Conservation (phyloP, 2,888 invertebrate species). For the Cantharis flavilabris region DNA sequence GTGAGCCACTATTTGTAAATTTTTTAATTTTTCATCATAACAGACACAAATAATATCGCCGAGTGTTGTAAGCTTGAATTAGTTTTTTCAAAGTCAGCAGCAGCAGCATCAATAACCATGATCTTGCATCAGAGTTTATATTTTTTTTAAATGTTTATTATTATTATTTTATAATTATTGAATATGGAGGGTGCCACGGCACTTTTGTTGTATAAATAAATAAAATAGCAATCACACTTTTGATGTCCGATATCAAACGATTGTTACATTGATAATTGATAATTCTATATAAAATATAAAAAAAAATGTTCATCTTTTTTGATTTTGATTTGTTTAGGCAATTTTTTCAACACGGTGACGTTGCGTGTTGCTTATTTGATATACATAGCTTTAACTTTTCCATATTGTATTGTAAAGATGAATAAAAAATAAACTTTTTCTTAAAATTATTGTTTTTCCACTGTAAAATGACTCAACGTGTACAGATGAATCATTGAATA, state of each 20-base stretch:
- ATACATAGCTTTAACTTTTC: slow-evolving; percentile 45
- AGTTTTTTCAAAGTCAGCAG: slow-evolving; percentile 13
- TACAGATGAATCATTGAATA: neutral
- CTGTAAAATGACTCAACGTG: neutral
- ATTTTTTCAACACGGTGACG: slow-evolving; percentile 27
- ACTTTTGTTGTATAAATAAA: slow-evolving; percentile 23
- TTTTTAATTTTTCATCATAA: slow-evolving; percentile 9
- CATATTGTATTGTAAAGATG: slow-evolving; percentile 42
- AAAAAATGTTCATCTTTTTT: slow-evolving; percentile 26
- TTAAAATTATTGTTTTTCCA: slow-evolving; percentile 6
- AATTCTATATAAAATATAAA: slow-evolving; percentile 11
- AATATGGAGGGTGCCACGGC: slow-evolving; percentile 10
- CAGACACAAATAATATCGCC: slow-evolving; percentile 23
- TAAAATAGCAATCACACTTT: slow-evolving; percentile 14
- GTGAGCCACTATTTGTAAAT: slow-evolving; percentile 18
- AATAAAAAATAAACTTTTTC: slow-evolving; percentile 39
- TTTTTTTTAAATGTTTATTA: slow-evolving; percentile 31
- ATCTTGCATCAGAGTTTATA: slow-evolving; percentile 26
- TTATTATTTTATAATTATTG: slow-evolving; percentile 29
- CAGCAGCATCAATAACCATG: slow-evolving; percentile 22
- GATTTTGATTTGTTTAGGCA: slow-evolving; percentile 21
- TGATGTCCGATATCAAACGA: slow-evolving; percentile 6
- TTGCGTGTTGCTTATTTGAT: slow-evolving; percentile 31
- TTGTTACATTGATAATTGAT: slow-evolving; percentile 26
- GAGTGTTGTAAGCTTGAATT: slow-evolving; percentile 15